These are phyloP conservation scores for Nasonia longicornis DNA, from an alignment of 1,140 invertebrate species.

Conservation along the genomic window DNA sequence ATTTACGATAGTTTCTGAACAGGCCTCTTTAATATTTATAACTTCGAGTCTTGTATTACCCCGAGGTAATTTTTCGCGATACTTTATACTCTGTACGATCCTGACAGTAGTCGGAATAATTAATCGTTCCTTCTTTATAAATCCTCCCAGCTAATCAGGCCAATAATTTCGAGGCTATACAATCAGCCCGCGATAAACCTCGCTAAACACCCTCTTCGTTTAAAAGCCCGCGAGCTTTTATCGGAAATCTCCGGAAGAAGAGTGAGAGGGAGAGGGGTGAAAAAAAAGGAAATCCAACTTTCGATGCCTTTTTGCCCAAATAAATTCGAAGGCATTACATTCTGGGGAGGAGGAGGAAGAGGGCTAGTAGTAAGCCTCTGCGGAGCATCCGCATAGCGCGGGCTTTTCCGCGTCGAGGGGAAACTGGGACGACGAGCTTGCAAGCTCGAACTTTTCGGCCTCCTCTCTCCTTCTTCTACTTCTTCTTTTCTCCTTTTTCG, in stretches of 20 bases:
- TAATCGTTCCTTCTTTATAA: not conserved
- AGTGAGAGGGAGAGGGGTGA: not conserved
- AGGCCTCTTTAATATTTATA: not conserved
- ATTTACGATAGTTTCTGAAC: conserved; percentile 2
- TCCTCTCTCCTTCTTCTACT: not conserved
- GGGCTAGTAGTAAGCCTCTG: conserved; percentile 1
- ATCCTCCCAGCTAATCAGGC: not conserved
- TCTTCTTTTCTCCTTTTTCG: conserved; percentile 6
- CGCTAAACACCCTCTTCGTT: not conserved
- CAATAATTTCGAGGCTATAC: not conserved
- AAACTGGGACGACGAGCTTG: conserved; percentile 46
- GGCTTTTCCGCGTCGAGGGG: conserved; percentile 17
- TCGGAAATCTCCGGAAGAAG: not conserved
- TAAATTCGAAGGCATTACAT: conserved; percentile 3
- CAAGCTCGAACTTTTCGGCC: conserved; percentile 48
- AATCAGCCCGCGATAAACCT: too few species aligned
- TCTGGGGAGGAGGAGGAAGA: not conserved
- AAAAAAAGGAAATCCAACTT: not conserved
- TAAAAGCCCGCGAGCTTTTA: not conserved
- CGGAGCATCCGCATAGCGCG: conserved; percentile 1
- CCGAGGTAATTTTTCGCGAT: not conserved
- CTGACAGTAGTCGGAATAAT: not conserved
- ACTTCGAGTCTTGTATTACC: not conserved
- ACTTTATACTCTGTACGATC: too few species aligned
- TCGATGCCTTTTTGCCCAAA: not conserved